phyloP scores from a whole-genome alignment of 2,888 invertebrate genomes.

The Ypsolopha sequella region DNA sequence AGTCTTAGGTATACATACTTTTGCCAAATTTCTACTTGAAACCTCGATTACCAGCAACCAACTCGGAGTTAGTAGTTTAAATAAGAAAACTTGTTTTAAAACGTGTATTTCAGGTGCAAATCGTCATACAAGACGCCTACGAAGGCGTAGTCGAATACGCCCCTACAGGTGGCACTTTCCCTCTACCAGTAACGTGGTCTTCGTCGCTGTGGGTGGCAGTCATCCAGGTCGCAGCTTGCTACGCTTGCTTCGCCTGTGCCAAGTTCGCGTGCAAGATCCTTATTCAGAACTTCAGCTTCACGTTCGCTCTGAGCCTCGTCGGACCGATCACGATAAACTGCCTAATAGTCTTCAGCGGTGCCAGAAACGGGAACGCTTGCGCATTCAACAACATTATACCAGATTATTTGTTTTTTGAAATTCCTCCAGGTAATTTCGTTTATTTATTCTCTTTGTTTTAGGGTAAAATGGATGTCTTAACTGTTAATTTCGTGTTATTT shows the following conservation, averaged over 20 bases:
- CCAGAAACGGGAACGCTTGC: constrained; percentile 76
- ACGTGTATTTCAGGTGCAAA: constrained; percentile 49
- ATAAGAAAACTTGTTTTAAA: too few relatives aligned
- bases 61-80: too few relatives aligned
- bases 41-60: too few relatives aligned
- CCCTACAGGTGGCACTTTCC: constrained; percentile 33
- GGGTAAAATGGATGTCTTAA: too few relatives aligned
- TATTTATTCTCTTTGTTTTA: background rate
- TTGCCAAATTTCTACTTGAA: too few relatives aligned
- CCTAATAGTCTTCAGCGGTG: constrained; percentile 76
- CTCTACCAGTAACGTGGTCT: constrained; percentile 32
- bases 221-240: constrained; percentile 72
- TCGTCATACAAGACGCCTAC: constrained; percentile 38
- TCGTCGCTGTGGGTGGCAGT: constrained; percentile 72
- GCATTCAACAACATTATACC: constrained; percentile 77
- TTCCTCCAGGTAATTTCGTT: constrained; percentile 71
- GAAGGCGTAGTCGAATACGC: constrained; percentile 44
- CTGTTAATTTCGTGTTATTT: too few relatives aligned
- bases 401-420: constrained; percentile 87
- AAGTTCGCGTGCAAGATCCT: constrained; percentile 91
- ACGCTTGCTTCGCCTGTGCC: constrained; percentile 75
- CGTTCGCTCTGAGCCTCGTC: constrained; percentile 83
- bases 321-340: constrained; percentile 80
- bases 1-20: too few relatives aligned
- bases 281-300: constrained; percentile 90